Base-by-base conservation (phyloP, 2,113 vertebrate genomes). In the Triplophysa rosa region DNA sequence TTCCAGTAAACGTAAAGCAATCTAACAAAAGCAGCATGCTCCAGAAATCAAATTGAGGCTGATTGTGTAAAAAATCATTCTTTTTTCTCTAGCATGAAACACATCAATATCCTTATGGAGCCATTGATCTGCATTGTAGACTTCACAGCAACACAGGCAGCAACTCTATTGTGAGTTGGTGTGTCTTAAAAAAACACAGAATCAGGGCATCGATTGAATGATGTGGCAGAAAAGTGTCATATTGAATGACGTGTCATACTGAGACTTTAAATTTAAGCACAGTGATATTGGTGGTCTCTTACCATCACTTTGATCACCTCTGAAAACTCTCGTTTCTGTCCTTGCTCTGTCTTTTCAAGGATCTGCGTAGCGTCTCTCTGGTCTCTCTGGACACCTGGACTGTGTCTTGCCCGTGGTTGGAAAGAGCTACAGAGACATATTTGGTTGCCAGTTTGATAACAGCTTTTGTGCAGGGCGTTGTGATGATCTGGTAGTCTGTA, bases 21-120 rank as follows among this genome's bases (percentile, higher is more conserved):
- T 42, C 67, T 79, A 71, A 71, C 67, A 71, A 71, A n/a, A 79
- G 67, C 29, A 71, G 45, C 45, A 64, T 54, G 23, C 26, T 19
- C 26, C 19, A 42, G 45, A 21, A 72, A n/a, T 62, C 23, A 62
- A 54, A 70, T 37, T 14, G 26, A 33, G 59, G 29, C n/a, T 52
- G 40, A 63, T n/a, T 16, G 62, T 13, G 45, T 71, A 54, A 64
- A 49, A 64, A 71, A 71, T n/a, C 29, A 63, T 67, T 54, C 10
- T 54, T 80, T 80, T 72, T 61, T 24, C 19, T 71, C 45, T n/a
- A 24, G 67, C 59, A 61, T 21, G 2, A 64, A 79, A 71, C 13
- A 1, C 59, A n/a, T 64, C 24, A 9, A 64, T 65, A 29, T 37
- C 59, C 24, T 65, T 56, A 33, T 62, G 17, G 61, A 71, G 24